These are phyloP conservation scores for Scyliorhinus canicula DNA, from an alignment of 2,797 vertebrate species.

Conservation along the genomic window DNA sequence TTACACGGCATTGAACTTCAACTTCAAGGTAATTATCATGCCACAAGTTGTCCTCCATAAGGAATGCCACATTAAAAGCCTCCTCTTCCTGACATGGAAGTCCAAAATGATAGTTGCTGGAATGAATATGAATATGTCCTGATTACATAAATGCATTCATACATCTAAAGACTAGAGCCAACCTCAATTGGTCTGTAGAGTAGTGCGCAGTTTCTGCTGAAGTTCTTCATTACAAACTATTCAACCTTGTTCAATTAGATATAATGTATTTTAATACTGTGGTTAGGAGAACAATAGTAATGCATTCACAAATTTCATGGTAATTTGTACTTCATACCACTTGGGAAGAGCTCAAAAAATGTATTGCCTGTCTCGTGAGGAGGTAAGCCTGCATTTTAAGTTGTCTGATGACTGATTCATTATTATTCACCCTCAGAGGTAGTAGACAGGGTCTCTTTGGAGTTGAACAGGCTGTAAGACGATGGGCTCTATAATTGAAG, in stretches of 20 bases:
- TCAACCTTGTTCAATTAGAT: not conserved
- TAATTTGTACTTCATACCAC: not conserved
- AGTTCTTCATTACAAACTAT: conserved; percentile 1
- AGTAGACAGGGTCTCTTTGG: not conserved
- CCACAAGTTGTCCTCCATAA: not conserved
- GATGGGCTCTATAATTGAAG: not conserved
- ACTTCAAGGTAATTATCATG: not conserved
- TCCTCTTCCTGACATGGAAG: not conserved
- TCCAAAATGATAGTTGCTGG: not conserved
- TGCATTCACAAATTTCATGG: not conserved
- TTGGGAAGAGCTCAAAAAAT: not conserved
- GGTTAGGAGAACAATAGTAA: not conserved
- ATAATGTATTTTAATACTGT: not conserved
- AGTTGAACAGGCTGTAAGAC: not conserved
- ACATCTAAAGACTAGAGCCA: not conserved
- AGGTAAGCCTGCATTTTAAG: not conserved
- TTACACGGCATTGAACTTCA: not conserved
- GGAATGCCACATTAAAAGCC: not conserved
- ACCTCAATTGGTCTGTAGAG: not conserved
- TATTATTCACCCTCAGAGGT: not conserved
- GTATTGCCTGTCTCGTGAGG: not conserved
- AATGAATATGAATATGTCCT: not conserved
- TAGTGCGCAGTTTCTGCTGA: not conserved
- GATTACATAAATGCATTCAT: not conserved
- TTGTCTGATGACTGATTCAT: not conserved